These are phyloP conservation scores for Ranitomeya imitator DNA, from an alignment of 2,113 vertebrate genomes.

Conservation along the genomic window DNA sequence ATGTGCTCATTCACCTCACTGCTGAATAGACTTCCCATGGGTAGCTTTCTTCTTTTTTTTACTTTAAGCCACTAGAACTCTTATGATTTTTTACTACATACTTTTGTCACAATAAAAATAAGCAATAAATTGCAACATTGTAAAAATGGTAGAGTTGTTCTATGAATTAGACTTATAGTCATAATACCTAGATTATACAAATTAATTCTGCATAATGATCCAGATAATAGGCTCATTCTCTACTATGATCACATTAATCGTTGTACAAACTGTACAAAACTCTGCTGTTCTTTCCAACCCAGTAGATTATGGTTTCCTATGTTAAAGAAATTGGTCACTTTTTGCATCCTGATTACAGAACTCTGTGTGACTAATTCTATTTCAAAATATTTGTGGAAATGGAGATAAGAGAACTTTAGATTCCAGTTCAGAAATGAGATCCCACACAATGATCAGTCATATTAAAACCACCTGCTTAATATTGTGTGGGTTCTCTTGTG, in stretches of 20 bases:
- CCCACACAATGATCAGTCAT: background rate
- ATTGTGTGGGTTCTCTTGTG: too few relatives aligned
- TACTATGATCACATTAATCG: background rate
- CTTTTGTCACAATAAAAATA: background rate
- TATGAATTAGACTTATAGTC: background rate
- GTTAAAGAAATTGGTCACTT: too few relatives aligned
- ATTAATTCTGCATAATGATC: background rate
- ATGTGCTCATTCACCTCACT: slow-evolving; percentile 34
- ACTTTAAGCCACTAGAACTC: background rate
- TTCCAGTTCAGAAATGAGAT: background rate
- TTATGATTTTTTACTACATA: background rate
- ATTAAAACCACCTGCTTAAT: too few relatives aligned
- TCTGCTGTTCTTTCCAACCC: background rate
- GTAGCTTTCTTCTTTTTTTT: slow-evolving; percentile 33
- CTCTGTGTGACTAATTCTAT: background rate
- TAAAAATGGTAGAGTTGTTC: background rate
- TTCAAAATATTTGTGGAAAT: background rate
- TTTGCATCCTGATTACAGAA: too few relatives aligned
- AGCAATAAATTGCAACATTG: background rate
- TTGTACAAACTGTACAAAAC: background rate
- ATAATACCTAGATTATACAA: background rate
- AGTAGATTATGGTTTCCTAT: background rate
- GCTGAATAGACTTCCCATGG: slow-evolving; percentile 14
- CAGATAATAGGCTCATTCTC: background rate
- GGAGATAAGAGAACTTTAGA: background rate